phyloP scores from a whole-genome alignment of 2,797 vertebrate genomes.

The Natrix natrix region DNA sequence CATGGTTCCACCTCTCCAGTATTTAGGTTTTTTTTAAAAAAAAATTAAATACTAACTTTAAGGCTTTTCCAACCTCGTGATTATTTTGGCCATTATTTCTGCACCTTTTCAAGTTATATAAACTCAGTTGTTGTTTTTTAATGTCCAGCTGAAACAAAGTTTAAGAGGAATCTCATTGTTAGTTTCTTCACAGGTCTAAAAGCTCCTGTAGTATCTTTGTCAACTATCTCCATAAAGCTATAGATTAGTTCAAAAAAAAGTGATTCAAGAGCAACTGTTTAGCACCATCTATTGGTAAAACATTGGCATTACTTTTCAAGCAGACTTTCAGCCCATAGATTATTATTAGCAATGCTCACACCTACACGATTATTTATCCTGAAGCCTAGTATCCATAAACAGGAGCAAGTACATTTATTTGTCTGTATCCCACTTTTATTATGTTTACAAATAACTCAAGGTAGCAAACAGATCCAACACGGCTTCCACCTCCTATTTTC shows the following conservation, averaged over 20 bases:
- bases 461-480: not conserved
- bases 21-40: not conserved
- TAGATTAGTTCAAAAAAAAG: not conserved
- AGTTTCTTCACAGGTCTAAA: not conserved
- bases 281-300: constrained; percentile 62
- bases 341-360: not conserved
- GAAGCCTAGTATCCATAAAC: not conserved
- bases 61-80: not conserved
- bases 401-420: not conserved
- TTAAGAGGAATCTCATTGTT: not conserved
- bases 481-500: not conserved
- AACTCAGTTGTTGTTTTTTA: not conserved
- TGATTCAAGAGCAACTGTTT: constrained; percentile 39
- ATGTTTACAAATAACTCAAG: not conserved
- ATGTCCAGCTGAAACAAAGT: not conserved
- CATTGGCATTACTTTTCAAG: not conserved
- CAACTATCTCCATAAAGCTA: not conserved
- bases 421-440: not conserved
- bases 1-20: not conserved
- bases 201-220: not conserved
- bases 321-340: not conserved
- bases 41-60: not conserved
- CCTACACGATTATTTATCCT: not conserved
- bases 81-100: not conserved
- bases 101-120: not conserved